Evolutionary conservation across 2,113 vertebrate species (phyloP).

Genomic region (Myrmecophaga tridactyla): DNA sequence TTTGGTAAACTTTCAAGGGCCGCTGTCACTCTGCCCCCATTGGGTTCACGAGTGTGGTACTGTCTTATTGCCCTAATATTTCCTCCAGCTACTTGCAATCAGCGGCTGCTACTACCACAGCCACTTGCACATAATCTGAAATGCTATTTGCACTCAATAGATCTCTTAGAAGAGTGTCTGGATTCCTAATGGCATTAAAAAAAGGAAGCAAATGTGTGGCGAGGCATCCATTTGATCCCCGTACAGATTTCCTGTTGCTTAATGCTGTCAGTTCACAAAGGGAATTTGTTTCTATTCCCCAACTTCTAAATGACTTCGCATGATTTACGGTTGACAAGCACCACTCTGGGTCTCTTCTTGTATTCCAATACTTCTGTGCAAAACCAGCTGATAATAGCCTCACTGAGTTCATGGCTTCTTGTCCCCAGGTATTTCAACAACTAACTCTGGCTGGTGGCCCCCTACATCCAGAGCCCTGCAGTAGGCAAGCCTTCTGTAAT

Average conservation of each 20-base stretch:
- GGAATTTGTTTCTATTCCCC: neutral
- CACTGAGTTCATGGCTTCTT: fast-evolving
- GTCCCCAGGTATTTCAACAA: neutral
- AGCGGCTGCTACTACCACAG: fast-evolving
- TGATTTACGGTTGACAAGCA: neutral
- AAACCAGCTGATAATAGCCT: neutral
- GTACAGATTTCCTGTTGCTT: neutral
- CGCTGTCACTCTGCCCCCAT: neutral
- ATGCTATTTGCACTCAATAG: neutral
- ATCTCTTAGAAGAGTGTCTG: neutral
- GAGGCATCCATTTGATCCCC: neutral
- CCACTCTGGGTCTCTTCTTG: neutral
- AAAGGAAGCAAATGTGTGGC: neutral
- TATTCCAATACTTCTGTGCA: neutral
- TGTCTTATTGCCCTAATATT: neutral
- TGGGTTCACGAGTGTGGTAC: neutral
- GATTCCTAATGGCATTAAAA: neutral
- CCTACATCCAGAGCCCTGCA: neutral
- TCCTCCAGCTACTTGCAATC: neutral
- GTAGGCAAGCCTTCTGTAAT: neutral
- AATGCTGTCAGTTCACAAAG: neutral
- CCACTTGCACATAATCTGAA: neutral
- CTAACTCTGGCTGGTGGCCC: neutral
- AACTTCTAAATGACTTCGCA: neutral
- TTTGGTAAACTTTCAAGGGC: neutral